Evolutionary conservation across 2,113 vertebrate species (phyloP), one percentile per base, ranked within the genome.

Genomic region (Rhinolophus ferrumequinum): DNA sequence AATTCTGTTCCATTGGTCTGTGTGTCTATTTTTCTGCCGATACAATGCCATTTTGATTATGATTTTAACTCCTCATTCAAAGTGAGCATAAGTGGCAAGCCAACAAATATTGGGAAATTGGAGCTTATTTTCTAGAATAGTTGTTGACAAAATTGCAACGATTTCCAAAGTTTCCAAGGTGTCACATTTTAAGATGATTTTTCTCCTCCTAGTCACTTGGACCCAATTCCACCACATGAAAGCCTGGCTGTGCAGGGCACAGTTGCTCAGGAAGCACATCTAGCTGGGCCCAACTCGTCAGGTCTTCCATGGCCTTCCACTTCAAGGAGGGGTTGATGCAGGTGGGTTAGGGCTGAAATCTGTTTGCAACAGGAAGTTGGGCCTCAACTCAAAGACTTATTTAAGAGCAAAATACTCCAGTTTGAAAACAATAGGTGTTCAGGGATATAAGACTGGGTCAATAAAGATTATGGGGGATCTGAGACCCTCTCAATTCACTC

Each of bases 41-140:
- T 64, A 30, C 12, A 12, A 64, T 64, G 28, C 12, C 10, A 9
- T 30, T 64, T 64, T 64, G 12, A 64, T 30, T 64, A 52, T 22
- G n/a, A 76, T 77, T 76, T 93, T 70, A 44, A 77, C 8, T 77
- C 41, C 50, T 85, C 52, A 44, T 82, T 79, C 22, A 88, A 30
- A 52, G n/a, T 54, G 38, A 85, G 38, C 70, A 16, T 67, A 41
- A 64, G 58, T 26, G 33, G 70, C 22, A 80, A 44, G 15, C 3
- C 24, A 16, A 38, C 33, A 75, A 72, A 30, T 19, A 35, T 14
- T 5, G 28, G 66, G 67, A 85, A 81, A 56, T 24, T 15, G 1
- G 15, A 79, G 22, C 15, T 85, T 28, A 69, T 84, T 76, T 75
- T 75, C 15, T 33, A 58, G 41, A 64, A 66, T 21, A 84, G 15